Evolutionary conservation across 2,888 invertebrate species (phyloP), one percentile per base, ranked within the genome.

Genomic region (Holacanthella duospinosa): DNA sequence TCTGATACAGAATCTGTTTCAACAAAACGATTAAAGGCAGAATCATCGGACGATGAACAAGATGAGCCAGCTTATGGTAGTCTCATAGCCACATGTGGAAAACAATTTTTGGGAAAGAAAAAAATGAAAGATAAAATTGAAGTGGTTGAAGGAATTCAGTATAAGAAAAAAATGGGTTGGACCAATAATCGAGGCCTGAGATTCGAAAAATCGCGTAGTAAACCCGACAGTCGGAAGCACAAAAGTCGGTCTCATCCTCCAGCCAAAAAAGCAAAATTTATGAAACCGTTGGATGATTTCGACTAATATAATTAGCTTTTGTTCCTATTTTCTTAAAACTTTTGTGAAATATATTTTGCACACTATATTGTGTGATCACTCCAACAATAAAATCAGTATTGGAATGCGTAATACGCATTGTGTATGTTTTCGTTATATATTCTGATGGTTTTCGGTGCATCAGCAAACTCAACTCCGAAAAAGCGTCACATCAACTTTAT

Each of bases 61-160:
- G 59, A 59, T 43, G 43, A 26, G 27, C 36, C 57, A 57, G 57
- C 12, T 26, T 68, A 63, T 44, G 68, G 68, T 24, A 66, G 66
- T 60, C 43, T 68, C 4, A 62, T 68, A 24, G 68, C 64, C 24
- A 68, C 68, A 1, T 55, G 66, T 21, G 68, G 64, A 29, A 68
- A 68, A 26, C 60, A 57, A 19, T 68, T 68, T 43, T 57, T 12
- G 21, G 21, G 43, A 60, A 63, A 61, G 53, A 66, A 61, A 29
- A 61, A 27, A 21, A 48, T 44, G 21, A 29, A 43, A 43, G 2
- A 57, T 24, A 56, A 57, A 44, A 25, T 16, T 24, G 25, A 4
- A 43, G 44, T 24, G 36, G 3, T 19, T n/a, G 6, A 60, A 43
- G 26, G 44, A 48, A 9, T 48, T 29, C 44, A 59, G 28, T 43